A percentile compares a stretch with the other conserved stretches of the same genome.
Conservation (phyloP, 2,888 invertebrate species). For the Ceratothoa steindachneri region DNA sequence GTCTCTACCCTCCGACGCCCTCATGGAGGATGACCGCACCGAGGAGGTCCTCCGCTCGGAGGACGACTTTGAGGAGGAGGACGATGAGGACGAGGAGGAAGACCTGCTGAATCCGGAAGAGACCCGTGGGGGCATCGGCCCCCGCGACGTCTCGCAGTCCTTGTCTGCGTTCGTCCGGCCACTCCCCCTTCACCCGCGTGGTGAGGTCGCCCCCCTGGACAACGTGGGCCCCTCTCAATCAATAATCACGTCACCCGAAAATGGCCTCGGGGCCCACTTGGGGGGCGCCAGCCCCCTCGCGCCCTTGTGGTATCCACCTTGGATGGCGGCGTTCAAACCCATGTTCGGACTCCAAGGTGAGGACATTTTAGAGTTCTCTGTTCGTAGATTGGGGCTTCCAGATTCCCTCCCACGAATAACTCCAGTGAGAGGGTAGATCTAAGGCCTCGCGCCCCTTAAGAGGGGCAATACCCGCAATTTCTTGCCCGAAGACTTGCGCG, state of each 20-base stretch:
- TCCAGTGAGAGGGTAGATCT: no score
- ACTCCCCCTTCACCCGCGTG: slow-evolving; percentile 34
- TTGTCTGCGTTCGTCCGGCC: slow-evolving; percentile 41
- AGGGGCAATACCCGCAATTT: no score
- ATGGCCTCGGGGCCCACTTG: neutral
- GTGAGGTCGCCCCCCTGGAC: slow-evolving; percentile 22
- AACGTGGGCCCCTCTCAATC: slow-evolving; percentile 12
- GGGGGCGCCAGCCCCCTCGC: slow-evolving; percentile 16
- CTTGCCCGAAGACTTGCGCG: no score
- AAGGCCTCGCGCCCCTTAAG: no score
- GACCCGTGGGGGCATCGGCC: neutral
- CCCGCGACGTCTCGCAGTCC: slow-evolving; percentile 15
- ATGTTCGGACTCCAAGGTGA: slow-evolving; percentile 45
- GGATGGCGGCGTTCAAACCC: slow-evolving; percentile 45
- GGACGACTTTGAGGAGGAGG: slow-evolving; percentile 29
- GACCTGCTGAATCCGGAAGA: slow-evolving; percentile 11
- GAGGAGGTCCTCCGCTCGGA: slow-evolving; percentile 24
- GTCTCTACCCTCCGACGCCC: neutral
- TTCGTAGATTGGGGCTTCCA: no score
- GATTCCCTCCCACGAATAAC: no score
- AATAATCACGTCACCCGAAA: slow-evolving; percentile 1
- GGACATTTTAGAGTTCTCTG: neutral
- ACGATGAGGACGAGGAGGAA: slow-evolving; percentile 20
- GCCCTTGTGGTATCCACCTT: slow-evolving; percentile 44
- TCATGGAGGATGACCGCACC: slow-evolving; percentile 10